Evolutionary conservation across 1,140 invertebrate genomes (phyloP).

Genomic region (Sarcophaga peregrina): DNA sequence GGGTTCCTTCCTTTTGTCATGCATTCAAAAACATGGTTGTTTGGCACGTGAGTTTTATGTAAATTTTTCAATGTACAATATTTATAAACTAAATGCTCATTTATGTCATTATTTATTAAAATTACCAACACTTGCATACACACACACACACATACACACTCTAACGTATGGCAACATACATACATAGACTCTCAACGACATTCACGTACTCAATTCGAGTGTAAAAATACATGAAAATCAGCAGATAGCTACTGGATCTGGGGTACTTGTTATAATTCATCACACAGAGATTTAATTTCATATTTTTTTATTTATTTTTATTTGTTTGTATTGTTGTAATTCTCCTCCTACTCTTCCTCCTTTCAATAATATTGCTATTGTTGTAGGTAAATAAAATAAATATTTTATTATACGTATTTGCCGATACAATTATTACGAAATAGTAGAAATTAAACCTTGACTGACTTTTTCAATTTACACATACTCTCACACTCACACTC

Average conservation of each 20-base stretch:
- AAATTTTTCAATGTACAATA: neutral
- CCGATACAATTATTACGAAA: neutral
- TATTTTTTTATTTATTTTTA: neutral
- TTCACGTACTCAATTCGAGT: constrained; percentile 2
- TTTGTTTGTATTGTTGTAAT: neutral
- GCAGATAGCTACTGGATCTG: neutral
- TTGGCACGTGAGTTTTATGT: constrained; percentile 21
- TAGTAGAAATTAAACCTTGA: constrained; percentile 5
- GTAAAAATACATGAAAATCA: neutral
- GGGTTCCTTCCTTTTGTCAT: no score
- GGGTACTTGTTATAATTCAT: constrained; percentile 14
- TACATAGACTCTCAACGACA: neutral
- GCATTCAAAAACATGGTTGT: neutral
- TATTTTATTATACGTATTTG: neutral
- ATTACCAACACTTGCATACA: neutral
- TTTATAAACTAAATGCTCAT: constrained; percentile 19
- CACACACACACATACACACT: neutral
- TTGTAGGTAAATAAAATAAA: no score
- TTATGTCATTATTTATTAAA: constrained; percentile 20
- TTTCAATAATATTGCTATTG: no score
- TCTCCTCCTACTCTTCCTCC: no score
- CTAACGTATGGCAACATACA: neutral
- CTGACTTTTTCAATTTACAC: neutral
- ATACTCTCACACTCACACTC: no score
- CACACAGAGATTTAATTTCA: constrained; percentile 3